Percentiles rank a stretch among this genome's conserved stretches.
phyloP scores from a whole-genome alignment of 2,113 vertebrate genomes.

The Clarias gariepinus region DNA sequence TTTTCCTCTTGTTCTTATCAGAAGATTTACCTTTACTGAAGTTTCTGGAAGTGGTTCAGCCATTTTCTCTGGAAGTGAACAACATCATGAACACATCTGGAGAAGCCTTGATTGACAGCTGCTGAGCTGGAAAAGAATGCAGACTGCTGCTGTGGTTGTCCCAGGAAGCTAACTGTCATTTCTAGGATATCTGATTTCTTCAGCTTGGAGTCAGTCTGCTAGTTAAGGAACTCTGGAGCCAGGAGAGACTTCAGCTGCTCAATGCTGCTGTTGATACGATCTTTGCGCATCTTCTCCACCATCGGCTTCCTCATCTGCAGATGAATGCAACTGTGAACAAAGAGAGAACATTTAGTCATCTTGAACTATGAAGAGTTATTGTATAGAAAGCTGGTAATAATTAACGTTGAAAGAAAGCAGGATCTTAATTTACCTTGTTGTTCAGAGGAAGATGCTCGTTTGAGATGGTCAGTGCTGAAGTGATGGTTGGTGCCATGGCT shows the following conservation, averaged over 20 bases:
- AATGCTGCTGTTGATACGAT: constrained; percentile 59
- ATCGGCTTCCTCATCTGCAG: constrained; percentile 53
- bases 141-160: constrained; percentile 57
- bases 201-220: constrained; percentile 69
- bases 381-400: neutral
- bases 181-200: constrained; percentile 55
- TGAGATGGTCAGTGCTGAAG: constrained; percentile 56
- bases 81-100: constrained; percentile 60
- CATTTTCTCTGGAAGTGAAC: constrained; percentile 60
- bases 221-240: constrained; percentile 63
- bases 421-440: constrained; percentile 62
- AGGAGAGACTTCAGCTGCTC: constrained; percentile 62
- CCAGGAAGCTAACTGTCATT: constrained; percentile 56
- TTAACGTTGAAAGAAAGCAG: constrained; percentile 34
- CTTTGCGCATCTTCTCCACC: constrained; percentile 51
- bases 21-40: constrained; percentile 51
- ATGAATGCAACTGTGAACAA: too few species aligned
- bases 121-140: constrained; percentile 11
- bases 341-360: neutral
- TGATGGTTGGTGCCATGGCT: constrained; percentile 55
- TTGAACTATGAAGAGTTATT: neutral
- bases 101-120: constrained; percentile 51
- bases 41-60: constrained; percentile 54
- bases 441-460: constrained; percentile 62
- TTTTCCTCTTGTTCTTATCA: constrained; percentile 48